Evolutionary conservation across 2,797 vertebrate genomes (phyloP).

Genomic region (Fringilla coelebs): DNA sequence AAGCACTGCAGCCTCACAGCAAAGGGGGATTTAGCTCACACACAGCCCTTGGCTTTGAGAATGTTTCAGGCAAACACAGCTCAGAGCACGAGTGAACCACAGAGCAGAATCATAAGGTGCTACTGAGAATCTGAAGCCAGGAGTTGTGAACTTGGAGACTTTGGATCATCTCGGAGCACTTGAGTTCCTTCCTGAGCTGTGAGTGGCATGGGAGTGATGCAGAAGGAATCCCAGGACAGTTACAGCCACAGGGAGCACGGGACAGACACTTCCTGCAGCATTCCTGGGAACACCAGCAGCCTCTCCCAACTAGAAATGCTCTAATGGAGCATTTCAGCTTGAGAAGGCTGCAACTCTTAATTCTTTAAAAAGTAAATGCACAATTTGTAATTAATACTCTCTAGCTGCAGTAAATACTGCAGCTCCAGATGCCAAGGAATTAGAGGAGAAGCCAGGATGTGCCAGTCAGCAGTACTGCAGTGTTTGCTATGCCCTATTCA

Average conservation of each 20-base stretch:
- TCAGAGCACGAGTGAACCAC: background rate
- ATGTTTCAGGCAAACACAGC: background rate
- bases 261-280: background rate
- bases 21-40: background rate
- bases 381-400: background rate
- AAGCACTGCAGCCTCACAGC: background rate
- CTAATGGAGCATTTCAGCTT: background rate
- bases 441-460: background rate
- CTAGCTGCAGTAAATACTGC: background rate
- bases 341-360: background rate
- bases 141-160: background rate
- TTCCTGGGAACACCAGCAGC: background rate
- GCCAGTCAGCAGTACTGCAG: background rate
- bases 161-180: background rate
- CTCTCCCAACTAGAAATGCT: background rate
- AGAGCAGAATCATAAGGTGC: background rate
- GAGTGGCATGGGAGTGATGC: background rate
- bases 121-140: background rate
- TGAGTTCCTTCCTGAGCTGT: background rate
- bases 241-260: background rate
- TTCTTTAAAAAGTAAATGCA: background rate
- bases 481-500: background rate
- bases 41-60: background rate
- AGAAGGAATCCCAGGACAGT: background rate
- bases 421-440: background rate